These are phyloP conservation scores for Apogon talboti DNA, from an alignment of 2,797 vertebrate species.

Conservation along the genomic window DNA sequence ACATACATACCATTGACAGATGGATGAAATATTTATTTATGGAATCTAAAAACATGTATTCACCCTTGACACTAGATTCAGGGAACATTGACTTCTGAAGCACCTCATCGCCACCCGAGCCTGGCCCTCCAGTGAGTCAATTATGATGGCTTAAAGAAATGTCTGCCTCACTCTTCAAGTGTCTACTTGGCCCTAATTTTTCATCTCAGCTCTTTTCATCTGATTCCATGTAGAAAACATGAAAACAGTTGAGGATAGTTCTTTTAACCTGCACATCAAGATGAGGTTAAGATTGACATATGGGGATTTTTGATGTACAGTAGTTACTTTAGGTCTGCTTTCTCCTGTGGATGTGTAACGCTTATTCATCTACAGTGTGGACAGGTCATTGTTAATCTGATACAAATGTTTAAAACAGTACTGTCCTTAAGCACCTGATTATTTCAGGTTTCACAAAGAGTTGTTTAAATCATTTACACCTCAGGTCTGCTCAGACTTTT, in stretches of 20 bases:
- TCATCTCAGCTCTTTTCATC: constrained; percentile 79
- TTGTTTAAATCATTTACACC: constrained; percentile 53
- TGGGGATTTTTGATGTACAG: constrained; percentile 58
- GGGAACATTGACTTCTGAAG: constrained; percentile 84
- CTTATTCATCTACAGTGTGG: constrained; percentile 35
- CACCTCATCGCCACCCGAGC: constrained; percentile 72
- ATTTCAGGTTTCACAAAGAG: constrained; percentile 53
- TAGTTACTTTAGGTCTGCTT: constrained; percentile 39
- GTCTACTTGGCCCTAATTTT: constrained; percentile 79
- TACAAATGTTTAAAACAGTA: constrained; percentile 32
- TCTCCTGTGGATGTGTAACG: constrained; percentile 27
- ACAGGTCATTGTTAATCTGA: constrained; percentile 48
- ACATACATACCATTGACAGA: constrained; percentile 80
- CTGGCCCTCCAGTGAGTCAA: constrained; percentile 85
- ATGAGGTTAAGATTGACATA: constrained; percentile 63
- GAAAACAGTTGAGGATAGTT: constrained; percentile 65
- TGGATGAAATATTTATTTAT: constrained; percentile 88
- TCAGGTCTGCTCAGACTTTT: constrained; percentile 59
- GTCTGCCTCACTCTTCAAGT: constrained; percentile 76
- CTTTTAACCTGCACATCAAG: constrained; percentile 67
- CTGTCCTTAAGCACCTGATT: constrained; percentile 41
- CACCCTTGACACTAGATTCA: constrained; percentile 82
- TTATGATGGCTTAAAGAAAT: constrained; percentile 83
- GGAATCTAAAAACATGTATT: constrained; percentile 87
- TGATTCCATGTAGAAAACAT: constrained; percentile 69